phyloP scores from a whole-genome alignment of 2,888 invertebrate species.

The Abrostola tripartita region DNA sequence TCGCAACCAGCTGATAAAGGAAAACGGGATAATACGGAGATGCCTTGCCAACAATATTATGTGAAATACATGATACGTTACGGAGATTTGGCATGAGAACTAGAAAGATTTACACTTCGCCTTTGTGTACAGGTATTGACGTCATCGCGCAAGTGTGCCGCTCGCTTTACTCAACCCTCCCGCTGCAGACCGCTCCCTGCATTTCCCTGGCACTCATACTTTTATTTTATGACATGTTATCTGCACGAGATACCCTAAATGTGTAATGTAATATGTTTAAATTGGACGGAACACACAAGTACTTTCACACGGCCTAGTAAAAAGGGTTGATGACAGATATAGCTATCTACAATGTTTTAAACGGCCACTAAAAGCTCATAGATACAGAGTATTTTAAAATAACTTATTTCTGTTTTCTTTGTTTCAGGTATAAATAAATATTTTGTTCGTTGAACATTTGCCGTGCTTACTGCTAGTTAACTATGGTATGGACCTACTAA shows the following conservation, averaged over 20 bases:
- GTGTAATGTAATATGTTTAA: slow-evolving; percentile 69
- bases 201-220: slow-evolving; percentile 64
- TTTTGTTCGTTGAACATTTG: slow-evolving; percentile 2
- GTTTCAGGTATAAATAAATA: slow-evolving; percentile 47
- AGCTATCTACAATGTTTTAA: slow-evolving; percentile 30
- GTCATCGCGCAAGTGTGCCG: slow-evolving; percentile 41
- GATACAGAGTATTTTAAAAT: slow-evolving; percentile 26
- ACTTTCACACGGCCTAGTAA: slow-evolving; percentile 46
- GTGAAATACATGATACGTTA: slow-evolving; percentile 38
- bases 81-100: slow-evolving; percentile 46
- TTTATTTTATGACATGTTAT: slow-evolving; percentile 79
- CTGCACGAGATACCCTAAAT: slow-evolving; percentile 75
- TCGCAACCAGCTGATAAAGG: slow-evolving; percentile 59
- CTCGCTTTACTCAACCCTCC: slow-evolving; percentile 61
- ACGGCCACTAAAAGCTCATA: slow-evolving; percentile 36
- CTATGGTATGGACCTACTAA: slow-evolving; percentile 5
- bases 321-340: slow-evolving; percentile 52
- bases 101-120: slow-evolving; percentile 35
- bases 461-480: neutral
- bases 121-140: slow-evolving; percentile 35
- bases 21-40: slow-evolving; percentile 59
- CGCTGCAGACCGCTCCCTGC: slow-evolving; percentile 56
- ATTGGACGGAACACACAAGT: slow-evolving; percentile 69
- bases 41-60: slow-evolving; percentile 44
- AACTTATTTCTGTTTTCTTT: slow-evolving; percentile 33